A percentile compares a stretch with the other conserved stretches of the same genome.
These are phyloP conservation scores for Phoxinus dragarum DNA, from an alignment of 2,797 vertebrate genomes.

Conservation along the genomic window DNA sequence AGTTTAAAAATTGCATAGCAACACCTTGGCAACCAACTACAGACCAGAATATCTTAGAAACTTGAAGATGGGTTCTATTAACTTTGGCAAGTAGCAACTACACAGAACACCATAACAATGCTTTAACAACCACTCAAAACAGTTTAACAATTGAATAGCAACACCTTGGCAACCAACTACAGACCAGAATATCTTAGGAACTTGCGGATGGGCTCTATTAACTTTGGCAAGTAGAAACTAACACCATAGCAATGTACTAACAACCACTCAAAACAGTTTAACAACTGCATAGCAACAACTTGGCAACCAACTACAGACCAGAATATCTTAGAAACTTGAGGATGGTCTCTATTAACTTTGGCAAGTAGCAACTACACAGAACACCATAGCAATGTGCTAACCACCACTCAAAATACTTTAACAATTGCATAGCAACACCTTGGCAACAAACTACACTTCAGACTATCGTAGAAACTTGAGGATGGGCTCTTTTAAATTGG, in stretches of 20 bases:
- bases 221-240: neutral
- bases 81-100: neutral
- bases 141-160: no score
- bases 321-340: neutral
- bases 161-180: no score
- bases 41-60: neutral
- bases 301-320: neutral
- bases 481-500: neutral
- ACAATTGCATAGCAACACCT: neutral
- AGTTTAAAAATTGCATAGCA: neutral
- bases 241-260: neutral
- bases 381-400: neutral
- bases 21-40: neutral
- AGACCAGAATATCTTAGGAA: no score
- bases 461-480: neutral
- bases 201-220: neutral
- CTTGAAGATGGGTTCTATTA: no score
- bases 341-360: neutral
- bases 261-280: neutral
- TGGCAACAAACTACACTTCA: neutral
- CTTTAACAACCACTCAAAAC: neutral
- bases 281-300: neutral
- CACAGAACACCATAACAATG: neutral
- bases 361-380: neutral
- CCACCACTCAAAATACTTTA: neutral